Base-by-base conservation (phyloP, 2,888 invertebrate genomes). In the Tetragonisca angustula region DNA sequence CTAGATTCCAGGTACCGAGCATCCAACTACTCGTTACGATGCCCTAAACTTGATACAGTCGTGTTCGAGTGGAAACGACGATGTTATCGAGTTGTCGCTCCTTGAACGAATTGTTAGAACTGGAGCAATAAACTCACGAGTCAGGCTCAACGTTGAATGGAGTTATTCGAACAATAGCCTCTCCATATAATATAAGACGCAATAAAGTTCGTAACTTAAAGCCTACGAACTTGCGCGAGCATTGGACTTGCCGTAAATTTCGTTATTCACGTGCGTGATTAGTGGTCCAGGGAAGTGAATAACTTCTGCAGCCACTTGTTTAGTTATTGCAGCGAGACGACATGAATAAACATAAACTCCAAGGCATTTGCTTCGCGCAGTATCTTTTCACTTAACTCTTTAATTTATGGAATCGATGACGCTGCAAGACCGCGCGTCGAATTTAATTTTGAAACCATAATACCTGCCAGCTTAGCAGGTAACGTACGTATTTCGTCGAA, bases 1-100 rank as follows among this genome's bases (percentile, higher is more conserved):
- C 64, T 59, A 59, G 73, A 74, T 76, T 76, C 80, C 19, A 19
- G 59, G 79, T 73, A 84, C 24, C 11, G 52, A 56, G 72, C n/a
- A 54, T 64, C 76, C 52, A 50, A 81, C 56, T 4, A 36, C 52
- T 62, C 54, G 69, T 82, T 82, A 82, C n/a, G 36, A 67, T 56
- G 68, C 5, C n/a, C 49, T 50, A 17, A 3, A 13, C 19, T 43
- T 19, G 43, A 50, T 65, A 52, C 32, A 13, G 32, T 32, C 24
- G 52, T 24, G 65, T 67, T 67, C 67, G 54, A 17, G 24, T 17
- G 61, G 15, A n/a, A 49, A 17, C 24, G 27, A 61, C 27, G 69
- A 69, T 52, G 68, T 69, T 64, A 64, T 64, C 69, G 54, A 62
- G 32, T 50, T 54, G 54, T 52, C 21, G 43, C 54, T 69, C 50